Evolutionary conservation across 1,140 invertebrate species (phyloP), one percentile per base, ranked within the genome.

Genomic region (Neodiprion pinetum): DNA sequence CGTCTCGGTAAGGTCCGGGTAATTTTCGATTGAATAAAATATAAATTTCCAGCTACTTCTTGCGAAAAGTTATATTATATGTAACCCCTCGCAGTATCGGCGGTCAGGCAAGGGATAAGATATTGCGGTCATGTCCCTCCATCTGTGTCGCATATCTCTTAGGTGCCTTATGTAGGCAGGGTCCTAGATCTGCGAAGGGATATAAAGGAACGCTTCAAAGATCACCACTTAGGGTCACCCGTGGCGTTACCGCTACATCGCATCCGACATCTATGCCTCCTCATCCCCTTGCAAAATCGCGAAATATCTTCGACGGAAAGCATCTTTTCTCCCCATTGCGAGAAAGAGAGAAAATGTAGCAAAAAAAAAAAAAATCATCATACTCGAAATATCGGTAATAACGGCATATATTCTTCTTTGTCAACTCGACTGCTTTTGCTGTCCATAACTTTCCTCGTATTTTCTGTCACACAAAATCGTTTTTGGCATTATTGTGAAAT

Each of bases 81-180:
- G 53, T 28, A 67, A 76, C 72, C 75, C 28, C 47, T 48, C 72
- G 72, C 17, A 5, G 28, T 40, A 40, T 40, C 28, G 28, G 28
- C 28, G 28, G 28, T 66, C 11, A 40, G 66, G 7, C 67, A 70
- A 70, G 70, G 76, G 78, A 82, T 82, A 81, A 81, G 81, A 82
- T 83, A 82, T 82, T 81, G 77, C 80, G 80, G 80, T 73, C 74
- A 73, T 78, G 78, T 82, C 74, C 77, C 72, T 81, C 75, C 76
- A 78, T 77, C 78, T 80, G 79, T 74, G 77, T 79, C 78, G 79
- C 79, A 76, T 81, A 77, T 76, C 81, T 77, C 74, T 70, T 40
- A 69, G 11, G 77, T 73, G 53, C 66, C 28, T 47, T 14, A 23
- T 21, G n/a, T 53, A 68, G 74, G 66, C n/a, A 3, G 28, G 28